A percentile compares a stretch with the other conserved stretches of the same genome.
Evolutionary conservation across 2,113 vertebrate species (phyloP).

Genomic region (Gambusia holbrooki): DNA sequence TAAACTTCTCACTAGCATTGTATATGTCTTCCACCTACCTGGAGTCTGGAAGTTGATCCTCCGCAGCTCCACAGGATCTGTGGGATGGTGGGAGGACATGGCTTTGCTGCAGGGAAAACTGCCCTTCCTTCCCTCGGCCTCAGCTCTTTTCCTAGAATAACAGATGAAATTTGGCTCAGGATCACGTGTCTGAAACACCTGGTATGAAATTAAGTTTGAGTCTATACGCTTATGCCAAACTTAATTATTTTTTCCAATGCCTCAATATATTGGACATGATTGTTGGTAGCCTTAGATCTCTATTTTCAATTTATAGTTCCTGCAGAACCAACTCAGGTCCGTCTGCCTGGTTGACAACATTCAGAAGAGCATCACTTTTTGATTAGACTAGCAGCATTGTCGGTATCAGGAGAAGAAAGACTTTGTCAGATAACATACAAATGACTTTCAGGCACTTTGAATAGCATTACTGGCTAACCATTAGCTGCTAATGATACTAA

Average conservation of each 20-base stretch:
- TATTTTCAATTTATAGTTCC: no score
- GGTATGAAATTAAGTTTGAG: neutral
- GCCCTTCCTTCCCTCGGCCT: conserved; percentile 95
- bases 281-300: no score
- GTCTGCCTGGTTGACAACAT: no score
- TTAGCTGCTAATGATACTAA: no score
- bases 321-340: neutral
- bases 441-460: neutral
- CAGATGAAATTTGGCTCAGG: conserved; percentile 6
- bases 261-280: no score
- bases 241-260: no score
- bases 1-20: neutral
- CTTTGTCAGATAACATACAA: neutral
- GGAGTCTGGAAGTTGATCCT: conserved; percentile 99
- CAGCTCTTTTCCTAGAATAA: conserved; percentile 90
- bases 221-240: neutral
- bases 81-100: conserved; percentile 95
- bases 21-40: conserved; percentile 75
- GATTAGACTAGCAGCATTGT: neutral
- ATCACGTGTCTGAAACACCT: neutral
- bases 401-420: neutral
- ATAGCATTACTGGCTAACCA: no score
- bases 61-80: conserved; percentile 96
- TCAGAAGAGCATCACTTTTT: no score
- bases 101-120: conserved; percentile 97